Evolutionary conservation across 2,888 invertebrate species (phyloP).

Genomic region (Tridacna gigas): DNA sequence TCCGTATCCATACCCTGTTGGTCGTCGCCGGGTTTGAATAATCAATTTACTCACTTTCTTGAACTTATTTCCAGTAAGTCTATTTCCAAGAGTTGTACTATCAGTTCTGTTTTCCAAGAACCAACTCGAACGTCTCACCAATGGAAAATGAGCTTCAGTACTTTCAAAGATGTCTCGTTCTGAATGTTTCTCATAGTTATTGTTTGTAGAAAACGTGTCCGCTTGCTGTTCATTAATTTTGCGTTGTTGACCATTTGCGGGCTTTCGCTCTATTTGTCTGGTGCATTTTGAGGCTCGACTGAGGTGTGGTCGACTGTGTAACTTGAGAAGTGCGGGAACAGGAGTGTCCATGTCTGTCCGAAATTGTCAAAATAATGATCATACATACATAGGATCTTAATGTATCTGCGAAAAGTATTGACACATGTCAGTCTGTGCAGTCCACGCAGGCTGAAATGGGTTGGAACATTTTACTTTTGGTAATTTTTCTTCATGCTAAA

Average conservation of each 20-base stretch:
- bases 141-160: background rate
- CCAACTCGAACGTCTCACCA: background rate
- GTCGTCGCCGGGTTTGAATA: conserved; percentile 7
- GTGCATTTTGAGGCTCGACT: conserved; percentile 6
- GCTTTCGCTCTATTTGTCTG: conserved; percentile 8
- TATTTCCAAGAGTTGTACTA: background rate
- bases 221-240: background rate
- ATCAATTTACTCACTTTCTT: conserved; percentile 23
- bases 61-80: conserved; percentile 12
- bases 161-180: background rate
- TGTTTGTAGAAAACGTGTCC: background rate
- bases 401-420: too few relatives aligned
- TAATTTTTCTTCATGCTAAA: too few relatives aligned
- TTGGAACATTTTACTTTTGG: too few relatives aligned
- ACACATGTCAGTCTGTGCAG: too few relatives aligned
- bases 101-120: conserved; percentile 7
- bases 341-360: background rate
- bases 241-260: background rate
- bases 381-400: too few relatives aligned
- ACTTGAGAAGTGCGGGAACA: conserved; percentile 1
- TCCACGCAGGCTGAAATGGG: too few relatives aligned
- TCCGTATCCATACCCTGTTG: conserved; percentile 19
- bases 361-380: too few relatives aligned
- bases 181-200: background rate
- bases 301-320: conserved; percentile 14